Evolutionary conservation across 2,888 invertebrate species (phyloP), one percentile per base, ranked within the genome.

Genomic region (Agriopis marginaria): DNA sequence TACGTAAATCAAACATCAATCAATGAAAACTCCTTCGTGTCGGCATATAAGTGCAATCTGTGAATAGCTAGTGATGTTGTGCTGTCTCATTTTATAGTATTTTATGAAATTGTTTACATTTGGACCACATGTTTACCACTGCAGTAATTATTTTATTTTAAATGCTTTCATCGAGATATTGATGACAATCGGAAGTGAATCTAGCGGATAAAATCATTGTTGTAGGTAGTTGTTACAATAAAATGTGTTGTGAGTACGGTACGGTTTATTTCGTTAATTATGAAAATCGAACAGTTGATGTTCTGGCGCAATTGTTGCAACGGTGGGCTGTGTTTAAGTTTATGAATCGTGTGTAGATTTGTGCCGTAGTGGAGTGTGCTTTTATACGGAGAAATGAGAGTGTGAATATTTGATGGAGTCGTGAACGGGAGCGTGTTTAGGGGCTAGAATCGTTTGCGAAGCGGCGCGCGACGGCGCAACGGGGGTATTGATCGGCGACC

Each of bases 321-420:
- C 49, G 9, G 56, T 11, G 44, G 7, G 54, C 51, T 49, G 59
- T 62, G 51, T 42, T 64, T 56, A 51, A 68, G 55, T 62, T 68
- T 68, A 54, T 11, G 58, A 53, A 70, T 64, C 59, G 75, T 79
- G 74, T 64, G 63, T 64, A 64, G 70, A 74, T 78, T 75, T 77
- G 80, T 79, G 73, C 64, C 63, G 66, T 72, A 69, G 74, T 73
- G 75, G 71, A 77, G 76, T 79, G 77, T 76, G 88, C 86, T 88
- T 89, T 88, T 87, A 89, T 90, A 86, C 86, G 85, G 87, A 83
- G 84, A 89, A 89, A 91, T 89, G 88, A 88, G 85, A 89, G 86
- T 89, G 90, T 94, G 89, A 93, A 94, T 94, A 92, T 93, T 93
- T 93, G 88, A 94, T 93, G 89, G 89, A 89, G 86, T 89, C 89